phyloP scores from a whole-genome alignment of 1,140 invertebrate species.

The Acromyrmex heyeri region DNA sequence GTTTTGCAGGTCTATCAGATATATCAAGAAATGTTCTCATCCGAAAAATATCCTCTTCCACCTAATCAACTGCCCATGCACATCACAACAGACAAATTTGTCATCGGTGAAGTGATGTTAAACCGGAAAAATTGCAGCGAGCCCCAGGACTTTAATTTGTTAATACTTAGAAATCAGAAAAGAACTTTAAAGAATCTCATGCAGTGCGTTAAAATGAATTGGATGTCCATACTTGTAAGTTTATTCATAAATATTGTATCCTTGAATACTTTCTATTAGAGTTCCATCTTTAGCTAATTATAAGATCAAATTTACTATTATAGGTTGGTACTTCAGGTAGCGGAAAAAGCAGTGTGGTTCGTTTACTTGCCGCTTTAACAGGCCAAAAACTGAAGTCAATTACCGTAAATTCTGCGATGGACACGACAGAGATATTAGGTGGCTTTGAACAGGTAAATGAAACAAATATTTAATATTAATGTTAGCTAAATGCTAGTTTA shows the following conservation, averaged over 20 bases:
- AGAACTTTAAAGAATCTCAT: constrained; percentile 91
- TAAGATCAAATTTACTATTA: background rate
- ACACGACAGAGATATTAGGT: constrained; percentile 97
- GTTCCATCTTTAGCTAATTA: constrained; percentile 4
- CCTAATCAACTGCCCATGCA: constrained; percentile 85
- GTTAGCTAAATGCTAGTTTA: background rate
- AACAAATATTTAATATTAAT: background rate
- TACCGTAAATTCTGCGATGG: constrained; percentile 96
- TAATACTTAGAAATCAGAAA: constrained; percentile 90
- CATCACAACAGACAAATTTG: constrained; percentile 86
- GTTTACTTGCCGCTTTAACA: constrained; percentile 91
- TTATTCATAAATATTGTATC: background rate
- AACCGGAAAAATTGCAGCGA: constrained; percentile 81
- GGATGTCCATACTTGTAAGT: constrained; percentile 95
- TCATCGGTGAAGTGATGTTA: constrained; percentile 88
- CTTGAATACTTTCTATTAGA: constrained; percentile 4
- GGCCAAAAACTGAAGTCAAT: constrained; percentile 92
- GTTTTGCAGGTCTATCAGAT: constrained; percentile 87
- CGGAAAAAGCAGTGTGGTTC: constrained; percentile 95
- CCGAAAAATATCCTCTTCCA: constrained; percentile 85
- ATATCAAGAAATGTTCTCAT: constrained; percentile 88
- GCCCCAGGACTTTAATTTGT: constrained; percentile 85
- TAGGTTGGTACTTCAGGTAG: constrained; percentile 92
- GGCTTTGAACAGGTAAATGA: constrained; percentile 97
- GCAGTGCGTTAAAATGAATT: constrained; percentile 95